Conservation (phyloP, 2,888 invertebrate species). For the Anorthoa munda region DNA sequence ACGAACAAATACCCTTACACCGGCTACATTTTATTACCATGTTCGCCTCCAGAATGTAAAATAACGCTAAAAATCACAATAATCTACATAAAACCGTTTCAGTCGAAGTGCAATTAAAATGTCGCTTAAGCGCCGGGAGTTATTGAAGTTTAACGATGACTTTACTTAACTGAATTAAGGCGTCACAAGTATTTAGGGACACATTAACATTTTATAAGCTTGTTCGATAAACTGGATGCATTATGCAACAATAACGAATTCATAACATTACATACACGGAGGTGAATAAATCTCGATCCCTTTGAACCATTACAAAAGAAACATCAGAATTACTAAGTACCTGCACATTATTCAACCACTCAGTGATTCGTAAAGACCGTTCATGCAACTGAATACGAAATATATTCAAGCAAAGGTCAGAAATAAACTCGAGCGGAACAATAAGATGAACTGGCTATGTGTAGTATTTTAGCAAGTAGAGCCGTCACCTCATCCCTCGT, state of each 20-base stretch:
- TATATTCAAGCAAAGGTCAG: conserved; percentile 58
- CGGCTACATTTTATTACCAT: conserved; percentile 52
- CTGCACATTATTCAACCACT: conserved; percentile 46
- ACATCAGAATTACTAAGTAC: conserved; percentile 28
- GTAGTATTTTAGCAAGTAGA: conserved; percentile 45
- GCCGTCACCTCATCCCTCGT: conserved; percentile 58
- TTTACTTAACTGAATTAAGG: conserved; percentile 44
- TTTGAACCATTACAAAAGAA: conserved; percentile 38
- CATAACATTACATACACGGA: conserved; percentile 10
- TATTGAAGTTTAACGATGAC: conserved; percentile 43
- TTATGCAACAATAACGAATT: conserved; percentile 27
- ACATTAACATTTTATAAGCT: conserved; percentile 37
- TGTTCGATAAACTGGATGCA: conserved; percentile 12
- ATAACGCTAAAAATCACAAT: conserved; percentile 58
- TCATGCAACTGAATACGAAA: conserved; percentile 58
- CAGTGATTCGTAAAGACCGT: conserved; percentile 58
- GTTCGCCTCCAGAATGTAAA: conserved; percentile 63
- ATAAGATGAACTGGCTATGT: conserved; percentile 44
- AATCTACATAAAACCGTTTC: conserved; percentile 47
- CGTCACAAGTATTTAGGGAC: conserved; percentile 37
- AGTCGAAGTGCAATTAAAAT: conserved; percentile 46
- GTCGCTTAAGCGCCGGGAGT: conserved; percentile 31
- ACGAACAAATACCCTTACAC: conserved; percentile 66
- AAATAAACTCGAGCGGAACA: conserved; percentile 44
- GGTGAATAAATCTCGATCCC: conserved; percentile 31